Conservation (phyloP, 2,797 vertebrate genomes). For the Leucoraja ocellata region DNA sequence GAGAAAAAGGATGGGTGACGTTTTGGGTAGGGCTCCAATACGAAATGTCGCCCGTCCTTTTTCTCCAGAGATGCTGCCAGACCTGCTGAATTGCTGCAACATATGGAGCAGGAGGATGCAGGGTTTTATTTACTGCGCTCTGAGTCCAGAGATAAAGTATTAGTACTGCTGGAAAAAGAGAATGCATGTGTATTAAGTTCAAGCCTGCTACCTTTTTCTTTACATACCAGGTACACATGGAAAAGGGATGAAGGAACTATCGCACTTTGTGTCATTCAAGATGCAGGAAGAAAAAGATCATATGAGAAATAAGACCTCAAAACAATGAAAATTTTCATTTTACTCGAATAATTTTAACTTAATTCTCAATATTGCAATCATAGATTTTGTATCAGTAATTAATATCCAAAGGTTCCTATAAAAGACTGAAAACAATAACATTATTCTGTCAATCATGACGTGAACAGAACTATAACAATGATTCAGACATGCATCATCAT, state of each 20-base stretch:
- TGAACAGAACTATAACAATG: not conserved
- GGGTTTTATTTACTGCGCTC: not conserved
- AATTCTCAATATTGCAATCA: not conserved
- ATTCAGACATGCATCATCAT: not conserved
- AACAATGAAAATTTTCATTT: not conserved
- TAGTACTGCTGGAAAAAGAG: not conserved
- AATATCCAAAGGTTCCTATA: no score
- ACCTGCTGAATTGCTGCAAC: no score
- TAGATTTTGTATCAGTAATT: not conserved
- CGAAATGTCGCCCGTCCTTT: no score
- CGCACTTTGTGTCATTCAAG: slow-evolving; percentile 70
- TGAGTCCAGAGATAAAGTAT: not conserved
- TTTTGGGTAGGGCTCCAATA: no score
- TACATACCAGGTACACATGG: slow-evolving; percentile 72
- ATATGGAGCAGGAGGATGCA: not conserved
- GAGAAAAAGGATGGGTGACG: no score
- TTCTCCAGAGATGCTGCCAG: no score
- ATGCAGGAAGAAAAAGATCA: slow-evolving; percentile 73
- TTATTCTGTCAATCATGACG: not conserved
- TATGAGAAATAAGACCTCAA: slow-evolving; percentile 39
- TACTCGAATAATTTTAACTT: not conserved
- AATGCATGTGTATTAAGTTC: not conserved
- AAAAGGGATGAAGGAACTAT: slow-evolving; percentile 62
- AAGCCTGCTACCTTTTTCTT: slow-evolving; percentile 34
- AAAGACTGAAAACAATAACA: not conserved